phyloP scores from a whole-genome alignment of 23 tunicate species.

The Halocynthia roretzi region DNA sequence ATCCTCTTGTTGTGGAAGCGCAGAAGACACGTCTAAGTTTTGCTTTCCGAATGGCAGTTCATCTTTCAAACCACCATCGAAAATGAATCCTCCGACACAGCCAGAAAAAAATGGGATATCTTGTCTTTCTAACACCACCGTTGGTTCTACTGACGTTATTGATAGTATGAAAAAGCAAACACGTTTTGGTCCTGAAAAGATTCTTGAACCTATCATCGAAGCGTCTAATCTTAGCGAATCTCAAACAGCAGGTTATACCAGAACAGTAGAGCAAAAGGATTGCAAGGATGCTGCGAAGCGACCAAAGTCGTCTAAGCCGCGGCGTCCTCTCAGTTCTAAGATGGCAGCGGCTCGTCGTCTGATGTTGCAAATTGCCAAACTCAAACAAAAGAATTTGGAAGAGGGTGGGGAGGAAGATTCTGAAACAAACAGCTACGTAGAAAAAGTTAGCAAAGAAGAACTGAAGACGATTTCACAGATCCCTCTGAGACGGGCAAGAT shows the following conservation, averaged over 20 bases:
- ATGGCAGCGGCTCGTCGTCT: constrained; percentile 1
- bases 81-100: too few relatives aligned
- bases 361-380: constrained; percentile 7
- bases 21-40: background rate
- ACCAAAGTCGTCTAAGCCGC: background rate
- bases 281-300: background rate
- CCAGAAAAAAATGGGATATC: background rate
- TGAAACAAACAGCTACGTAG: too few relatives aligned
- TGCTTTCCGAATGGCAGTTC: background rate
- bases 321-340: background rate
- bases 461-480: too few relatives aligned
- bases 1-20: constrained; percentile 7
- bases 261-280: background rate
- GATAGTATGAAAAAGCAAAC: background rate
- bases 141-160: background rate
- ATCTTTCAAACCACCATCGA: too few relatives aligned
- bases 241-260: background rate
- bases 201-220: background rate
- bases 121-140: background rate
- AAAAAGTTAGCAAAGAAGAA: too few relatives aligned
- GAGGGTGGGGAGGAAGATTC: background rate
- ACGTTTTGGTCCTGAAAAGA: background rate
- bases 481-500: too few relatives aligned
- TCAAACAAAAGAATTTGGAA: background rate
- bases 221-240: background rate